Conservation (phyloP, 2,888 invertebrate species). For the Agrilus mali region DNA sequence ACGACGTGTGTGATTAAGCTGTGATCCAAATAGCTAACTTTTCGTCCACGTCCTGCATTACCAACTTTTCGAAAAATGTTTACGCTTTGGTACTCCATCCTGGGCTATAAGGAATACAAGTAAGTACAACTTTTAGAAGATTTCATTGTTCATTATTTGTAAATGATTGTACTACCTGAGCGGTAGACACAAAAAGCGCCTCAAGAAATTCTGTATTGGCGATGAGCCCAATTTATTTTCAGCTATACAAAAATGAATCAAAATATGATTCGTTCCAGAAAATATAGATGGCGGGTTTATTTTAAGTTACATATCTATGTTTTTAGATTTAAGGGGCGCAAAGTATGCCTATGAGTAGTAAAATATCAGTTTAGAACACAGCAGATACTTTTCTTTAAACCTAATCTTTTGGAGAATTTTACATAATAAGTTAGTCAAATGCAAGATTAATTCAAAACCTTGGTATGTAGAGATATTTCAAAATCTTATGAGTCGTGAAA, state of each 20-base stretch:
- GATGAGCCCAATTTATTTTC: slow-evolving; percentile 13
- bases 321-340: no score
- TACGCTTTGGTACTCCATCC: slow-evolving; percentile 32
- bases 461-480: no score
- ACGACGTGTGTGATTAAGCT: slow-evolving; percentile 18
- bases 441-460: no score
- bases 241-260: neutral
- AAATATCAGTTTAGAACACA: no score
- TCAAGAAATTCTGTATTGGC: slow-evolving; percentile 13
- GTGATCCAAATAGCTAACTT: slow-evolving; percentile 16
- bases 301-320: slow-evolving; percentile 3
- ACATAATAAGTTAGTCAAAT: no score
- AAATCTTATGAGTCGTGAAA: no score
- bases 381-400: no score
- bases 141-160: slow-evolving; percentile 9
- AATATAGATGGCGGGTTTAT: slow-evolving; percentile 11
- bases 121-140: slow-evolving; percentile 20
- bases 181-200: slow-evolving; percentile 7
- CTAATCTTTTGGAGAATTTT: no score
- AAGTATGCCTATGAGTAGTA: no score
- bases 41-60: slow-evolving; percentile 6
- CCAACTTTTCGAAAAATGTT: slow-evolving; percentile 24
- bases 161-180: slow-evolving; percentile 2
- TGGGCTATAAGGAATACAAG: slow-evolving; percentile 33
- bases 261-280: no score